Percentiles rank a stretch among this genome's conserved stretches.
Conservation (phyloP, 2,888 invertebrate species). For the Orthonychiurus folsomi region DNA sequence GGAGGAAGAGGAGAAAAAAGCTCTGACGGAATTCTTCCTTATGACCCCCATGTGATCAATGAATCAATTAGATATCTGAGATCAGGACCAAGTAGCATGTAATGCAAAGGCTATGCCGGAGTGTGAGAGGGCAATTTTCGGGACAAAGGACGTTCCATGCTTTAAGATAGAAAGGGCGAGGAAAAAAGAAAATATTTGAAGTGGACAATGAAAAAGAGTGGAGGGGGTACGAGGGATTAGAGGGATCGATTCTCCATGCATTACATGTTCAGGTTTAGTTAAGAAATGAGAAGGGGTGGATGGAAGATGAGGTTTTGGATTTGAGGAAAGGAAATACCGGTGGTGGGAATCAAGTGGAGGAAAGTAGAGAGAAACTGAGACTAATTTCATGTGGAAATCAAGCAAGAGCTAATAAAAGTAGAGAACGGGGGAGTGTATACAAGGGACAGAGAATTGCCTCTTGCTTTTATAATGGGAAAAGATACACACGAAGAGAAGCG, state of each 20-base stretch:
- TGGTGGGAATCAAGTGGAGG: not conserved
- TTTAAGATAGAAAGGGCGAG: not conserved
- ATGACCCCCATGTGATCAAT: slow-evolving; percentile 1
- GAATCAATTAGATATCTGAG: slow-evolving; percentile 1
- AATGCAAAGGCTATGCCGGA: no score
- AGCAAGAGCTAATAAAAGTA: slow-evolving; percentile 29
- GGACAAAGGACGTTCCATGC: no score
- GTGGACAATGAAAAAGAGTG: no score
- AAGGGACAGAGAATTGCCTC: slow-evolving; percentile 22
- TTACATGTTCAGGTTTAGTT: no score
- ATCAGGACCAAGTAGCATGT: not conserved
- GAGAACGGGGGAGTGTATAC: slow-evolving; percentile 14
- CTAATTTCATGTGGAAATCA: slow-evolving; percentile 30
- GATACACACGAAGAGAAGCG: slow-evolving; percentile 15
- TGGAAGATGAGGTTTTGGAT: no score
- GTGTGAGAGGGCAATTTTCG: no score
- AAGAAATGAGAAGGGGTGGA: no score
- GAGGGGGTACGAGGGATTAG: no score
- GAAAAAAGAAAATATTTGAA: not conserved
- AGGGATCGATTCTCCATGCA: no score
- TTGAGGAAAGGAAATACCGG: no score
- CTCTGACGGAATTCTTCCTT: not conserved
- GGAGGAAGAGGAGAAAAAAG: not conserved
- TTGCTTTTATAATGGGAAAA: slow-evolving; percentile 24
- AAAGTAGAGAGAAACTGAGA: slow-evolving; percentile 13